Conservation (phyloP, 2,113 vertebrate genomes). For the Plectropomus leopardus region DNA sequence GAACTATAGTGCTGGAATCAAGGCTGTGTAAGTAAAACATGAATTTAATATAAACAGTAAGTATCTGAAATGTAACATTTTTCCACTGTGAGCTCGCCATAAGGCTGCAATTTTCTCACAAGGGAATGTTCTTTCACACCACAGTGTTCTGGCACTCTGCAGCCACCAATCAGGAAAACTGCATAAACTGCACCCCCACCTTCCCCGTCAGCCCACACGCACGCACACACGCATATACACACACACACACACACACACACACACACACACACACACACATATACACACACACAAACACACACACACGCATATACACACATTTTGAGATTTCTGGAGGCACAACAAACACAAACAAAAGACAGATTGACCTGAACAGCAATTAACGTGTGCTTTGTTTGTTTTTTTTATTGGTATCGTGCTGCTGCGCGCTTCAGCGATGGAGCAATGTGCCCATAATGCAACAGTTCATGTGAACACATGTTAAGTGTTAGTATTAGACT, state of each 20-base stretch:
- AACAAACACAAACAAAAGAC: conserved; percentile 10
- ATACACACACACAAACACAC: neutral
- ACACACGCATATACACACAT: neutral
- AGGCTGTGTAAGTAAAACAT: conserved; percentile 20
- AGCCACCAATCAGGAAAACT: conserved; percentile 28
- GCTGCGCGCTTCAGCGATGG: neutral
- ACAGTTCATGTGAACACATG: conserved; percentile 37
- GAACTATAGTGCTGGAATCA: conserved; percentile 16
- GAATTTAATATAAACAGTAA: conserved; percentile 35
- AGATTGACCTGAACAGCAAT: neutral
- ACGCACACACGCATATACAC: too few relatives aligned
- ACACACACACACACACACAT: neutral
- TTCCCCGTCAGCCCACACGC: neutral
- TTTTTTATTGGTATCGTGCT: neutral
- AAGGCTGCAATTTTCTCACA: conserved; percentile 34
- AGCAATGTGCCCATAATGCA: neutral
- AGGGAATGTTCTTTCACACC: conserved; percentile 24
- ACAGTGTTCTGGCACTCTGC: conserved; percentile 7
- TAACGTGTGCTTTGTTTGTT: neutral
- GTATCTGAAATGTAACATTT: conserved; percentile 14
- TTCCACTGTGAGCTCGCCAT: neutral
- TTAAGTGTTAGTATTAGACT: conserved; percentile 36
- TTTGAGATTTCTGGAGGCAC: neutral
- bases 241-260: neutral
- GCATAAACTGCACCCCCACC: neutral